Percentiles rank a stretch among this genome's conserved stretches.
These are phyloP conservation scores for Drosophila pruinosa DNA, from an alignment of 1,140 invertebrate genomes.

Conservation along the genomic window DNA sequence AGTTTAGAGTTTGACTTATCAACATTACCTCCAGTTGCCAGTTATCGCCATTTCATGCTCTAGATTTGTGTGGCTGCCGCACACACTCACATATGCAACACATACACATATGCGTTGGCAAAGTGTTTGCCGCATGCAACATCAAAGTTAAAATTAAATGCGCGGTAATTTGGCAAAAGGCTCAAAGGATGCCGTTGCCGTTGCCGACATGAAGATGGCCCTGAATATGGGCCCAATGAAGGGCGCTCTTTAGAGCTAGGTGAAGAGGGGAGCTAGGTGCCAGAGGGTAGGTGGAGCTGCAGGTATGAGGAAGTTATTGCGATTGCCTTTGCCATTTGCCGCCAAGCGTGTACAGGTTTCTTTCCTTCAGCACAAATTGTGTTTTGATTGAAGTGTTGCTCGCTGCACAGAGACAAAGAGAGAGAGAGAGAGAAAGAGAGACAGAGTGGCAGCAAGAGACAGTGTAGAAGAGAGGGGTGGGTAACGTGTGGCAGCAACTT, in stretches of 20 bases:
- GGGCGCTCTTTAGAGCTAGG: background rate
- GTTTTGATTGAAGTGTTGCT: conserved; percentile 75
- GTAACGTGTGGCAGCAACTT: background rate
- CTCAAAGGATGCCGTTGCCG: conserved; percentile 76
- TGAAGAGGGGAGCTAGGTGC: background rate
- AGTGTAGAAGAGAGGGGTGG: background rate
- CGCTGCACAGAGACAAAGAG: conserved; percentile 1
- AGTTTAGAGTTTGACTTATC: conserved; percentile 30
- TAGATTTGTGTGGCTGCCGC: conserved; percentile 22
- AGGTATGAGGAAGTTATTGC: conserved; percentile 27
- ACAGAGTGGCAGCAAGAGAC: background rate
- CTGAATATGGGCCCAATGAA: conserved; percentile 18
- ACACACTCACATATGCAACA: conserved; percentile 8
- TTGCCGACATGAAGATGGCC: conserved; percentile 53
- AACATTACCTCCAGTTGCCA: conserved; percentile 13
- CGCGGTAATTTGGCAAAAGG: conserved; percentile 81
- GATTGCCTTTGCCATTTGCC: conserved; percentile 63
- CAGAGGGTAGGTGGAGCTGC: background rate
- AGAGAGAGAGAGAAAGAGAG: background rate
- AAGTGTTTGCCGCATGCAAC: conserved; percentile 75
- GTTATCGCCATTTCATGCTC: conserved; percentile 48
- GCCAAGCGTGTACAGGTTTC: conserved; percentile 68
- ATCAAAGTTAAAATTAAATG: conserved; percentile 82
- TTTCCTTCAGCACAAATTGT: conserved; percentile 60
- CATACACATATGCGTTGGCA: conserved; percentile 22